Evolutionary conservation across 64 coral and sea anemone genomes (phyloP), one percentile per base, ranked within the genome.

Genomic region (Orbicella faveolata): DNA sequence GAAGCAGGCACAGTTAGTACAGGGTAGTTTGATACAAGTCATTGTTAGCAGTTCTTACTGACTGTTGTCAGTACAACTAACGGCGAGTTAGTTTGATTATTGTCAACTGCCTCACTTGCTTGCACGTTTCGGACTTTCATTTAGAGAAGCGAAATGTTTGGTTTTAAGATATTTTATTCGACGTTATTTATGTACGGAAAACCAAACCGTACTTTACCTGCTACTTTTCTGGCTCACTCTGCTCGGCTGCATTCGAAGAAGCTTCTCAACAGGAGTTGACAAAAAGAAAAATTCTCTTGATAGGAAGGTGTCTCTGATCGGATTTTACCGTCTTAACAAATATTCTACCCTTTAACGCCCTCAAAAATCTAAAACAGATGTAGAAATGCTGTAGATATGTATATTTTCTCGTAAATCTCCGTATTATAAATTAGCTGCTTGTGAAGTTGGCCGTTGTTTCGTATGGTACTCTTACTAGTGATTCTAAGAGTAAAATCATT

Each of bases 371-470:
- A 12, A 9, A 70, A 70, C n/a, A 70, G 21, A n/a, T 10, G 21
- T 23, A 70, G 67, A 70, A 70, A 70, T 26, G n/a, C 52, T 79
- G 77, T 79, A 79, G 77, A 79, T 79, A 79, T 79, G 51, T 79
- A 55, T 15, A 79, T 55, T 25, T 41, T 20, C 75, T 78, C 19
- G 75, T 39, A 11, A n/a, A 78, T 52, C 20, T 14, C 19, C 37
- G 35, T 78, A 4, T 41, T 17, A 6, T 76, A 36, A 76, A 6
- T 44, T 51, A 48, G 35, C 36, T 34, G 11, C 21, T 70, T 23
- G 67, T 25, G 55, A 59, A 59, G 55, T 59, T 53, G 52, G 10
- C 52, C 52, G 10, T 6, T 59, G 55, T 14, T 48, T 15, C 55
- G 55, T 16, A 59, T 59, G 55, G 12, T 59, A n/a, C 25, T 9